Percentiles rank a stretch among this genome's conserved stretches.
Conservation (phyloP, 2,797 vertebrate genomes). For the Amniataba percoides region DNA sequence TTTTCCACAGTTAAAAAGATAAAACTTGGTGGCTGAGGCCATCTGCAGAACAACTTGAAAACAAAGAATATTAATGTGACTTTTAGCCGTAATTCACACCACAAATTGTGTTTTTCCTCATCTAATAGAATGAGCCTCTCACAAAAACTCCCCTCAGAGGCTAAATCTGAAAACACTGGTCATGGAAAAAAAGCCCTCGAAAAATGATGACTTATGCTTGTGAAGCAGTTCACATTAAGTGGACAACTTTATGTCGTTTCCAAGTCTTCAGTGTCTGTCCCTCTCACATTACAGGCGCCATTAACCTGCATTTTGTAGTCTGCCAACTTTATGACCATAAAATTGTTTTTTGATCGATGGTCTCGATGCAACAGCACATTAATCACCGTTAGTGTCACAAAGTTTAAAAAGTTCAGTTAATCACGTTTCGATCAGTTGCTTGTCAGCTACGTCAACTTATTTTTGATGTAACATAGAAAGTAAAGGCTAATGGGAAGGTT, state of each 20-base stretch:
- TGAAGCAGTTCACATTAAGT: not conserved
- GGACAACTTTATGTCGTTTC: not conserved
- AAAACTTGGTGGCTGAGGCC: not conserved
- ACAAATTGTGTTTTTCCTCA: not conserved
- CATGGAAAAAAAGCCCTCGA: not conserved
- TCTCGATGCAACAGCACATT: not conserved
- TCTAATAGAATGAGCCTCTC: not conserved
- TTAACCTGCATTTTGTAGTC: not conserved
- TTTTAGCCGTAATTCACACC: not conserved
- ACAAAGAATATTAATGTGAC: not conserved
- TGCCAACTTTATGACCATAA: not conserved
- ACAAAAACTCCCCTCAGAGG: not conserved
- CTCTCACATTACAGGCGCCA: not conserved
- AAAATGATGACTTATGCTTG: not conserved
- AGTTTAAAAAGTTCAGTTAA: not conserved
- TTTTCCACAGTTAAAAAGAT: not conserved
- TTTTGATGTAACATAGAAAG: not conserved
- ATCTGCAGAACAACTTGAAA: not conserved
- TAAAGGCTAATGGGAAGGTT: not conserved
- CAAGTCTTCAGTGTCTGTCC: not conserved
- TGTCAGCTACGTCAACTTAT: not conserved
- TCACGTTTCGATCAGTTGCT: not conserved
- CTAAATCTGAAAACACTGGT: not conserved
- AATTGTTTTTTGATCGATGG: not conserved
- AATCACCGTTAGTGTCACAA: not conserved